Percentiles rank a stretch among this genome's conserved stretches.
Conservation (phyloP, 92 coral and sea anemone species). For the Siderastrea siderea region DNA sequence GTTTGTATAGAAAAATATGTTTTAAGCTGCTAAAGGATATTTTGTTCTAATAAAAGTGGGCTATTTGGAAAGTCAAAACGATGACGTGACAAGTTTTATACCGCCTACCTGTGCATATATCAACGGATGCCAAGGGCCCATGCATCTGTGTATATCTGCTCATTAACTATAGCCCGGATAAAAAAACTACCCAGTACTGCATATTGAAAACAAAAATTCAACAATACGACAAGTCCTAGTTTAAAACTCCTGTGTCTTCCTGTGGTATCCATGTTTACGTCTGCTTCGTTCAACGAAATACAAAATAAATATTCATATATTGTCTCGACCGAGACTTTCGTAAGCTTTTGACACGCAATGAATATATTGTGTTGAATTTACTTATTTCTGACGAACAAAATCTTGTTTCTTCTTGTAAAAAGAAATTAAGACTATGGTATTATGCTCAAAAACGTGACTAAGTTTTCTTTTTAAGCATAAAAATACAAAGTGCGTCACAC, state of each 20-base stretch:
- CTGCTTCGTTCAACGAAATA: conserved; percentile 1
- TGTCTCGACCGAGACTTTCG: conserved; percentile 15
- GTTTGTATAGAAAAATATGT: no score
- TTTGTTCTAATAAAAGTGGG: background rate
- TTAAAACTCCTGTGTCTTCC: background rate
- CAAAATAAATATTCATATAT: conserved; percentile 27
- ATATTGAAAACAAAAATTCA: background rate
- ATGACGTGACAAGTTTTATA: conserved; percentile 12
- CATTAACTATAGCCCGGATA: background rate
- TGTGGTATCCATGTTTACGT: conserved; percentile 1
- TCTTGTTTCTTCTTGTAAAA: no score
- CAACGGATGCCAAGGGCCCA: background rate
- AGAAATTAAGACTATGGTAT: background rate
- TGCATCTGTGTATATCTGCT: background rate
- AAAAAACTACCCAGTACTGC: background rate
- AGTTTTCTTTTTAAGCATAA: background rate
- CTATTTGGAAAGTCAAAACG: background rate
- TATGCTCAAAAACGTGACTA: background rate
- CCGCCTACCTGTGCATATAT: background rate
- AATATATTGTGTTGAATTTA: background rate
- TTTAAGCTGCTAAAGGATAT: background rate
- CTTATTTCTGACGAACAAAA: background rate
- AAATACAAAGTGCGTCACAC: background rate
- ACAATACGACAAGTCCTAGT: background rate
- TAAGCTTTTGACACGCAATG: conserved; percentile 31